phyloP scores from a whole-genome alignment of 2,888 invertebrate genomes.

The Phragmatobia fuliginosa region DNA sequence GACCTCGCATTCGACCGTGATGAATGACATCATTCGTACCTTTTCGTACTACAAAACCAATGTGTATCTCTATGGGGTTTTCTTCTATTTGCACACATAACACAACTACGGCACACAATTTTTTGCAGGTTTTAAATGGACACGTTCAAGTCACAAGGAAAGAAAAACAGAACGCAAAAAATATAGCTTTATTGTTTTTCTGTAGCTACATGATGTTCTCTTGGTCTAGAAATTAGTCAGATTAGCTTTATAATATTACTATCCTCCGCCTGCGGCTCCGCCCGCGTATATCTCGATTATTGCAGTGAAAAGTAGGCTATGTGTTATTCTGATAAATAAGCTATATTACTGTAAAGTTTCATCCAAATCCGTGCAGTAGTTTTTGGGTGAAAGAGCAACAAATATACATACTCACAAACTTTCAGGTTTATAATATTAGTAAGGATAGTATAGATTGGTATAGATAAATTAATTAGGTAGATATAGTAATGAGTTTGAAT shows the following conservation, averaged over 20 bases:
- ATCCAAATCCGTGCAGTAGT: too few relatives aligned
- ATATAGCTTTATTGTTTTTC: neutral
- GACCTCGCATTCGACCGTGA: constrained; percentile 10
- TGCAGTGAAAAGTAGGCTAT: too few relatives aligned
- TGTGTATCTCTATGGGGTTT: neutral
- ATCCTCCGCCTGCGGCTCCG: too few relatives aligned
- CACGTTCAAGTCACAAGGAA: neutral
- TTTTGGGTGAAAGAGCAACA: too few relatives aligned
- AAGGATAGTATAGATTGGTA: neutral
- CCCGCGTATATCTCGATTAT: too few relatives aligned
- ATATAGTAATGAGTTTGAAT: neutral
- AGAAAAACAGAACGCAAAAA: neutral
- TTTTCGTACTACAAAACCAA: neutral
- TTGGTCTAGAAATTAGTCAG: neutral
- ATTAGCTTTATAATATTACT: too few relatives aligned
- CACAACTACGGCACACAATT: neutral
- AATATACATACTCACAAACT: too few relatives aligned
- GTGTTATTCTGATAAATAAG: too few relatives aligned
- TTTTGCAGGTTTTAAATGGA: neutral
- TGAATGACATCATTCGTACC: constrained; percentile 1
- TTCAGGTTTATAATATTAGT: neutral
- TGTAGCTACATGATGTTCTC: neutral
- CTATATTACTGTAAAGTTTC: too few relatives aligned
- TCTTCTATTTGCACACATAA: neutral
- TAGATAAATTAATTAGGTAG: neutral